Conservation (phyloP, 2,888 invertebrate species). For the Lycaena phlaeas region DNA sequence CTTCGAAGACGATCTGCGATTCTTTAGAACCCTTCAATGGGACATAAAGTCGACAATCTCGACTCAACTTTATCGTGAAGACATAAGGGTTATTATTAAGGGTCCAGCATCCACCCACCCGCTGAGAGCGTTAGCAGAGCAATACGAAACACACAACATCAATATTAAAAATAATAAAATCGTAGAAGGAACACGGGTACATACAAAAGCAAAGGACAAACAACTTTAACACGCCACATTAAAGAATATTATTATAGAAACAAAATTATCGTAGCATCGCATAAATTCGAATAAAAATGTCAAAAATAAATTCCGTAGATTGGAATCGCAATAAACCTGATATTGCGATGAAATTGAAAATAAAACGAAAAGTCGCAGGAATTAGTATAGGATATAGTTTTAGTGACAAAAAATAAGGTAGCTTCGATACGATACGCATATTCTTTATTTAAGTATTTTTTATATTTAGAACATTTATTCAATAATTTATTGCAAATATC, state of each 20-base stretch:
- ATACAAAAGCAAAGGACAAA: slow-evolving; percentile 16
- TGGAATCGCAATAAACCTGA: slow-evolving; percentile 69
- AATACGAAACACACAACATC: slow-evolving; percentile 66
- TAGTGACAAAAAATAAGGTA: too few species aligned
- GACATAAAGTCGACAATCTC: slow-evolving; percentile 23
- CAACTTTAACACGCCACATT: slow-evolving; percentile 24
- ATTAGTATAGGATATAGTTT: too few species aligned
- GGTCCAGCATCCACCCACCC: slow-evolving; percentile 34
- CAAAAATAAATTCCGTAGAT: slow-evolving; percentile 69
- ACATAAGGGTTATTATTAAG: slow-evolving; percentile 31
- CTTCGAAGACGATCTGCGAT: slow-evolving; percentile 46
- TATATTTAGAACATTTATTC: too few species aligned
- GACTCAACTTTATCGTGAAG: slow-evolving; percentile 28
- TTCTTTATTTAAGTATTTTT: too few species aligned
- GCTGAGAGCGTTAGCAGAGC: slow-evolving; percentile 65
- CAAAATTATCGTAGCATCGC: slow-evolving; percentile 40
- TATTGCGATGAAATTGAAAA: slow-evolving; percentile 62
- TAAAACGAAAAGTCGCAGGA: not conserved
- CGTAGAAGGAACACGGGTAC: slow-evolving; percentile 54
- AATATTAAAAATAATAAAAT: slow-evolving; percentile 69
- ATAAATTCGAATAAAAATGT: slow-evolving; percentile 71
- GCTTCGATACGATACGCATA: too few species aligned
- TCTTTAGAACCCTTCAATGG: slow-evolving; percentile 50
- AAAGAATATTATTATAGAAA: slow-evolving; percentile 21
- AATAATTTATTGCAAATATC: too few species aligned